Conservation (phyloP, 2,113 vertebrate genomes). For the Python bivittatus region DNA sequence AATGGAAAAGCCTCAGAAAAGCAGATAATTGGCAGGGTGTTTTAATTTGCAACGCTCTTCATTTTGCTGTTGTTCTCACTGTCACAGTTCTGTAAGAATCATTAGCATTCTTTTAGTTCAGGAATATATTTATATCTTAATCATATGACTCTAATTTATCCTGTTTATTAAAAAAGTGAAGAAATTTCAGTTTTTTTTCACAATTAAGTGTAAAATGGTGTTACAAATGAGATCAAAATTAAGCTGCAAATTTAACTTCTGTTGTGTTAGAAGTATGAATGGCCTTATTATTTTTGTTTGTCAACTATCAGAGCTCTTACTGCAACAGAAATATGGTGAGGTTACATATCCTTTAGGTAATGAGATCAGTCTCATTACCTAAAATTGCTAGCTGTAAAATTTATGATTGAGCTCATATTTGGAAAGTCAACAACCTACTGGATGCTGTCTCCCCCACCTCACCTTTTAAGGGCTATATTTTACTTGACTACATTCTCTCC, state of each 20-base stretch:
- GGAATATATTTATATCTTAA: background rate
- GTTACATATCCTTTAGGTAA: background rate
- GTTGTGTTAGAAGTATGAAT: background rate
- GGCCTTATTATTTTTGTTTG: background rate
- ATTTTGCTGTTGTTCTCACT: background rate
- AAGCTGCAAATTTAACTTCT: background rate
- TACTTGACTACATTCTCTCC: background rate
- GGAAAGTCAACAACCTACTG: background rate
- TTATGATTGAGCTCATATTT: background rate
- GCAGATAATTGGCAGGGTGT: background rate
- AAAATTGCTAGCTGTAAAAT: background rate
- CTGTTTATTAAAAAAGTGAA: background rate
- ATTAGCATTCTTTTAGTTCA: background rate
- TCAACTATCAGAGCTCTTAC: background rate
- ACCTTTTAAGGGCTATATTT: background rate
- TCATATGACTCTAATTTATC: background rate
- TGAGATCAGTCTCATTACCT: background rate
- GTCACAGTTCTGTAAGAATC: background rate
- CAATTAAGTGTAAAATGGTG: background rate
- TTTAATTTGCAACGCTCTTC: background rate
- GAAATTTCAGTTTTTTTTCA: background rate
- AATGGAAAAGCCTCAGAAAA: too few species aligned
- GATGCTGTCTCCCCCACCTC: background rate
- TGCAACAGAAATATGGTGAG: background rate
- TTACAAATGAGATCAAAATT: background rate